Evolutionary conservation across 1,140 invertebrate species (phyloP).

Genomic region (Zaprionus lachaisei): DNA sequence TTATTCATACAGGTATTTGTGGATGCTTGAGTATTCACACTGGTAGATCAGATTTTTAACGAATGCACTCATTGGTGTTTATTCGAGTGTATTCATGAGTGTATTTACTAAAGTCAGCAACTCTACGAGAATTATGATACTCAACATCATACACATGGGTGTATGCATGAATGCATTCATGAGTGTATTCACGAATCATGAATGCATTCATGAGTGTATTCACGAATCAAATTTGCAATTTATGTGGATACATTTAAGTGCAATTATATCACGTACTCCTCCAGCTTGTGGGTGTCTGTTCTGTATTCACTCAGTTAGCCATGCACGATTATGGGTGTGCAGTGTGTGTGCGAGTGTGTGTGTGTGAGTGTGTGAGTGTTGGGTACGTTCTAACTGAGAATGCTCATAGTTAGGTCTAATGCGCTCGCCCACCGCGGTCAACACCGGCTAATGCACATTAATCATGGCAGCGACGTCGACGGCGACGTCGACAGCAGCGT

Average conservation of each 20-base stretch:
- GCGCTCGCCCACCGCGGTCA: conserved; percentile 42
- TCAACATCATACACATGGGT: too few relatives aligned
- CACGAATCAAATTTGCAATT: neutral
- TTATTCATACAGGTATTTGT: neutral
- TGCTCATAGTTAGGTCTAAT: conserved; percentile 25
- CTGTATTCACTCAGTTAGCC: conserved; percentile 29
- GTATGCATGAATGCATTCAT: neutral
- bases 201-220: conserved; percentile 3
- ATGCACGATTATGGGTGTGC: conserved; percentile 29
- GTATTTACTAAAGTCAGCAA: neutral
- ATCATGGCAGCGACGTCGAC: conserved; percentile 27
- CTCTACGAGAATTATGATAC: too few relatives aligned
- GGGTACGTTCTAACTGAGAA: conserved; percentile 38
- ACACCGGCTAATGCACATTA: conserved; percentile 55
- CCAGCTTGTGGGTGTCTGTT: conserved; percentile 1
- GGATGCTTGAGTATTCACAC: neutral
- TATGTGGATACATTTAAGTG: neutral
- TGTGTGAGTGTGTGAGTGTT: conserved; percentile 3
- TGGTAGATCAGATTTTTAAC: neutral
- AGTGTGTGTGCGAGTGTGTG: neutral
- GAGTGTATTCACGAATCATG: conserved; percentile 1
- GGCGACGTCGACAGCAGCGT: neutral
- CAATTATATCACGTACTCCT: neutral
- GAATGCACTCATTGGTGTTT: conserved; percentile 1
- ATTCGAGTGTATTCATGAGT: neutral